A percentile compares a stretch with the other conserved stretches of the same genome.
Evolutionary conservation across 2,888 invertebrate genomes (phyloP).

Genomic region (Panopea generosa): DNA sequence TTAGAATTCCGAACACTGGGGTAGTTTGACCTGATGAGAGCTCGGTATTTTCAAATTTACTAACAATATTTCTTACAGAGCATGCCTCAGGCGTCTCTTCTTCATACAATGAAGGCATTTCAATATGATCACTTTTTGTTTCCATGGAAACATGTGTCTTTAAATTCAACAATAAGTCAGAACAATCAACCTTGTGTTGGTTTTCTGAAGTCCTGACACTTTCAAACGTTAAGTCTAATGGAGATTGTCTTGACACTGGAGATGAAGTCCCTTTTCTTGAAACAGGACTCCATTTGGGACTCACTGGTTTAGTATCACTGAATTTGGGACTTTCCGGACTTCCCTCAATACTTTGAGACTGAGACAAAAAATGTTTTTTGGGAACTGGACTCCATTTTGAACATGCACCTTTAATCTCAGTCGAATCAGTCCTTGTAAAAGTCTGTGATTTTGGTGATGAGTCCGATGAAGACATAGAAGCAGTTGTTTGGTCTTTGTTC

Average conservation of each 20-base stretch:
- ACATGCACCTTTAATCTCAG: constrained; percentile 13
- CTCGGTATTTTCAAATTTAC: constrained; percentile 69
- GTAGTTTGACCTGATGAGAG: constrained; percentile 37
- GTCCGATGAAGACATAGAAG: too few relatives aligned
- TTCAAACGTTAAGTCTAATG: not conserved
- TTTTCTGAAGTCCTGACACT: too few relatives aligned
- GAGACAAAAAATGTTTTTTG: constrained; percentile 9
- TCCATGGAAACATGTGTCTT: too few relatives aligned
- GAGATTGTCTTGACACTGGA: not conserved
- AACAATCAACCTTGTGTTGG: too few relatives aligned
- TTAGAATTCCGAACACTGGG: constrained; percentile 20
- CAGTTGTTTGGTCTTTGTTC: too few relatives aligned
- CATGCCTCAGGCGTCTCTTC: constrained; percentile 28
- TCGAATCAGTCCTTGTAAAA: too few relatives aligned
- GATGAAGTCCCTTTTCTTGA: constrained; percentile 5
- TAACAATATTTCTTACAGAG: constrained; percentile 69
- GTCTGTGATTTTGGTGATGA: too few relatives aligned
- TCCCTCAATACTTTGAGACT: not conserved
- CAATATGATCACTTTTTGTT: constrained; percentile 4
- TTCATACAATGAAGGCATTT: not conserved
- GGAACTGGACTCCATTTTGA: constrained; percentile 20
- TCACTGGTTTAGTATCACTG: not conserved
- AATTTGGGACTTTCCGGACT: constrained; percentile 1
- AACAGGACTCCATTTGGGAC: constrained; percentile 46
- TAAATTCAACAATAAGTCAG: too few relatives aligned